A percentile compares a stretch with the other conserved stretches of the same genome.
Evolutionary conservation across 2,888 invertebrate species (phyloP).

Genomic region (Aplocera efformata): DNA sequence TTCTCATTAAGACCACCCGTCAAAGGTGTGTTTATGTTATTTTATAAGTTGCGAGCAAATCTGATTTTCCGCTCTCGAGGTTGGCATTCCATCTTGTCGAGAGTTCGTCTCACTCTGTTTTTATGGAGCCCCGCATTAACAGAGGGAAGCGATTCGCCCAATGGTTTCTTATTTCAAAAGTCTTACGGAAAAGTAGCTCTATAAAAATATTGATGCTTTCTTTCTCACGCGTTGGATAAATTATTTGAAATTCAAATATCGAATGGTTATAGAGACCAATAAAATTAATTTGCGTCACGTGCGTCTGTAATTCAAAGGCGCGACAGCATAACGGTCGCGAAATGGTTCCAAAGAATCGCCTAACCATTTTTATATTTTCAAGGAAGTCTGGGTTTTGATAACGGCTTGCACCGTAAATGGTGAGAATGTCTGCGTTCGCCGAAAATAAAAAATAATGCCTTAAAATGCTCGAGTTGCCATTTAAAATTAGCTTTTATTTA

Average conservation of each 20-base stretch:
- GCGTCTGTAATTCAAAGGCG: constrained; percentile 47
- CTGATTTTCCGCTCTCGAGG: constrained; percentile 42
- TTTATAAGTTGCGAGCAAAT: constrained; percentile 67
- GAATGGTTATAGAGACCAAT: constrained; percentile 27
- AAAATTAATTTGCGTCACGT: constrained; percentile 56
- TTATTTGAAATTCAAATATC: constrained; percentile 1
- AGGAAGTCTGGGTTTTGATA: constrained; percentile 46
- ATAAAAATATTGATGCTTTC: no score
- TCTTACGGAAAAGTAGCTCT: no score
- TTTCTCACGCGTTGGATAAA: background rate
- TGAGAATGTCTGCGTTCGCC: constrained; percentile 10
- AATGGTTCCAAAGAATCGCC: constrained; percentile 53
- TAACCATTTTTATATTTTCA: constrained; percentile 55
- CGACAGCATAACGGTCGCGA: constrained; percentile 56
- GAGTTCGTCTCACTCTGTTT: constrained; percentile 21
- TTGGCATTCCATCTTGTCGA: constrained; percentile 24
- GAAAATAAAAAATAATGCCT: background rate
- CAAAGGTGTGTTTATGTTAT: constrained; percentile 77
- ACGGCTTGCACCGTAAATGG: constrained; percentile 39
- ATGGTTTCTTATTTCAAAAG: no score
- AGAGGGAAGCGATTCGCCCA: constrained; percentile 4
- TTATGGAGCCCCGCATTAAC: constrained; percentile 16
- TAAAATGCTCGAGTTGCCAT: background rate
- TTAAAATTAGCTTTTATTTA: background rate
- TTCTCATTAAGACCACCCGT: constrained; percentile 77